phyloP scores from a whole-genome alignment of 2,888 invertebrate genomes.

The Empis stercorea region DNA sequence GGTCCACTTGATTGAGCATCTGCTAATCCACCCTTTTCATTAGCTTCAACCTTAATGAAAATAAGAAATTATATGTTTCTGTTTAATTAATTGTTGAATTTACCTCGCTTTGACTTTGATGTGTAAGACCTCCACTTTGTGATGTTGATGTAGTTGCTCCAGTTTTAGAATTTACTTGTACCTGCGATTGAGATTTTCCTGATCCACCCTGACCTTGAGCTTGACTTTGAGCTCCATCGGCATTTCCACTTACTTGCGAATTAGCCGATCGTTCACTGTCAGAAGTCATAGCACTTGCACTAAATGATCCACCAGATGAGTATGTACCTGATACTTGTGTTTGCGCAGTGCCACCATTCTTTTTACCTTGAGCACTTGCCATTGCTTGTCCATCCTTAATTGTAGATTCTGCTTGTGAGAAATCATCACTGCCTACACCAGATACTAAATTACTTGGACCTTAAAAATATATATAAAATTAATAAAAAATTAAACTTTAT shows the following conservation, averaged over 20 bases:
- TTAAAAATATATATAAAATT: neutral
- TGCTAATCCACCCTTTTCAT: conserved; percentile 69
- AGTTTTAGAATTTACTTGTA: conserved; percentile 59
- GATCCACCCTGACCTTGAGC: conserved; percentile 62
- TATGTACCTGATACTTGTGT: conserved; percentile 74
- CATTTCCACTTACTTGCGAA: conserved; percentile 48
- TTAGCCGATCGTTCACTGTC: conserved; percentile 61
- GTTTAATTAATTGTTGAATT: neutral
- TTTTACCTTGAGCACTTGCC: conserved; percentile 65
- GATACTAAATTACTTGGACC: conserved; percentile 9
- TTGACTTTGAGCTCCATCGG: conserved; percentile 60
- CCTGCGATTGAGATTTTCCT: conserved; percentile 65
- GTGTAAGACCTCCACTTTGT: conserved; percentile 59
- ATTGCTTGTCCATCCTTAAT: conserved; percentile 55
- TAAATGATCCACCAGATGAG: conserved; percentile 63
- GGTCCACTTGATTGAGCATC: conserved; percentile 76
- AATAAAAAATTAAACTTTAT: too few species aligned
- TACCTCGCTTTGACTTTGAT: conserved; percentile 46
- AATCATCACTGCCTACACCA: conserved; percentile 37
- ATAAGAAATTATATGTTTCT: neutral
- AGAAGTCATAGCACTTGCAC: conserved; percentile 68
- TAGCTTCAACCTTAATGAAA: conserved; percentile 66
- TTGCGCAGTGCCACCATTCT: conserved; percentile 61
- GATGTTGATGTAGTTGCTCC: conserved; percentile 65
- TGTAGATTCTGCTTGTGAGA: conserved; percentile 52